Conservation (phyloP, 2,113 vertebrate genomes). For the Empidonax traillii region DNA sequence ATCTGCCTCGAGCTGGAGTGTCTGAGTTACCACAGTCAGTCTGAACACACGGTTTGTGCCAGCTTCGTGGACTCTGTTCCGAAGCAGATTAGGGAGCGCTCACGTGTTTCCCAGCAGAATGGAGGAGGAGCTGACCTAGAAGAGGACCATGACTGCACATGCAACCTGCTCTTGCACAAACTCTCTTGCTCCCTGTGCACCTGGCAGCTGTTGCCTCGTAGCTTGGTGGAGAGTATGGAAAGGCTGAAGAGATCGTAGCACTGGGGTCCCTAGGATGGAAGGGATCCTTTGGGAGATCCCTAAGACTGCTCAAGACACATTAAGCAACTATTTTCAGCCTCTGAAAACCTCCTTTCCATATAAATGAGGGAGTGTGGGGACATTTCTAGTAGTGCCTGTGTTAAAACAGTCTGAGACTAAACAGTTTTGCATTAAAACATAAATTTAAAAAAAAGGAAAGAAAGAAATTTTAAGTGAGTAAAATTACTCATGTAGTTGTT, state of each 20-base stretch:
- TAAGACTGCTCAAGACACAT: not conserved
- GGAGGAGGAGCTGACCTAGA: not conserved
- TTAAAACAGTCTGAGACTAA: not conserved
- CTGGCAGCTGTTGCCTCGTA: not conserved
- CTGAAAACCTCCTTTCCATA: not conserved
- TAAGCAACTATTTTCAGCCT: not conserved
- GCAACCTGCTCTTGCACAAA: not conserved
- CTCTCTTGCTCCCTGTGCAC: not conserved
- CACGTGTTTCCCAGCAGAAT: fast-evolving
- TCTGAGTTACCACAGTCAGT: not conserved
- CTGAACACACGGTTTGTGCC: not conserved
- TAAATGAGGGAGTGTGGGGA: not conserved
- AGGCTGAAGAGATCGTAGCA: not conserved
- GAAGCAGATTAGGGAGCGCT: not conserved
- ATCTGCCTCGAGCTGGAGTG: not conserved
- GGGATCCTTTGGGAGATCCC: not conserved
- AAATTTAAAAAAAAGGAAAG: not conserved
- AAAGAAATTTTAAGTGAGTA: slow-evolving; percentile 8
- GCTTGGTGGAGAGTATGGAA: not conserved
- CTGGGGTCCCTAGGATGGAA: not conserved
- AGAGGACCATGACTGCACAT: fast-evolving
- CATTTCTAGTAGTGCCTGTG: not conserved
- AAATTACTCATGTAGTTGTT: slow-evolving; percentile 58
- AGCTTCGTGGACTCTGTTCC: not conserved
- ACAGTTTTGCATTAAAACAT: slow-evolving; percentile 34